Conservation (phyloP, 2,113 vertebrate genomes). For the Sialia sialis region DNA sequence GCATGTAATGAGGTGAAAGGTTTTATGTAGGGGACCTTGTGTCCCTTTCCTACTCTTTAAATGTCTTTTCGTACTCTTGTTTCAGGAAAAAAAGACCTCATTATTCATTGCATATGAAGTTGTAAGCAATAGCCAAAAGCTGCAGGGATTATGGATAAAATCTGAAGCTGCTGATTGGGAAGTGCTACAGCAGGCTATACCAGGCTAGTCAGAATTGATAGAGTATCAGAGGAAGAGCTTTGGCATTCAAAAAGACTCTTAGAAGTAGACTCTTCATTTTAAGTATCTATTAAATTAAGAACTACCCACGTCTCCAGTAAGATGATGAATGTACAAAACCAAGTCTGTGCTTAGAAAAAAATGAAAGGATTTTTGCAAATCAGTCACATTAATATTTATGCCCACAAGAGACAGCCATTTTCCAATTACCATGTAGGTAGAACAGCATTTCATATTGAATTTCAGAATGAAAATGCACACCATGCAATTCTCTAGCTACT, state of each 20-base stretch:
- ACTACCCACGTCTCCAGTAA: background rate
- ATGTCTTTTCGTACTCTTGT: background rate
- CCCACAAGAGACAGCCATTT: background rate
- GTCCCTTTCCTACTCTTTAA: background rate
- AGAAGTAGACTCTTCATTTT: background rate
- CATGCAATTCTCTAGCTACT: background rate
- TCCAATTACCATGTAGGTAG: background rate
- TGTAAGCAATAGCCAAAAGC: background rate
- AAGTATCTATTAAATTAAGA: background rate
- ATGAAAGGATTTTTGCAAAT: background rate
- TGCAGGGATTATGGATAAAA: background rate
- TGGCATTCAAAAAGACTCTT: background rate
- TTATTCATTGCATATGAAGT: background rate
- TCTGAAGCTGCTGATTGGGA: background rate
- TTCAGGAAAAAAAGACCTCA: background rate
- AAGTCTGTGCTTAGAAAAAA: background rate
- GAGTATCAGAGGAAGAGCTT: background rate
- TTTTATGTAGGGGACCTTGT: background rate
- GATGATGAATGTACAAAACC: background rate
- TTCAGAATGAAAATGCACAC: conserved; percentile 9
- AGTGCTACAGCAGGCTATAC: background rate
- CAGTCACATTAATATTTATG: conserved; percentile 22
- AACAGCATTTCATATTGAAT: background rate
- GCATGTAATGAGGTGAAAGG: background rate
- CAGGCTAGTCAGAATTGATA: background rate